phyloP scores from a whole-genome alignment of 2,113 vertebrate species.

The Bufo bufo region DNA sequence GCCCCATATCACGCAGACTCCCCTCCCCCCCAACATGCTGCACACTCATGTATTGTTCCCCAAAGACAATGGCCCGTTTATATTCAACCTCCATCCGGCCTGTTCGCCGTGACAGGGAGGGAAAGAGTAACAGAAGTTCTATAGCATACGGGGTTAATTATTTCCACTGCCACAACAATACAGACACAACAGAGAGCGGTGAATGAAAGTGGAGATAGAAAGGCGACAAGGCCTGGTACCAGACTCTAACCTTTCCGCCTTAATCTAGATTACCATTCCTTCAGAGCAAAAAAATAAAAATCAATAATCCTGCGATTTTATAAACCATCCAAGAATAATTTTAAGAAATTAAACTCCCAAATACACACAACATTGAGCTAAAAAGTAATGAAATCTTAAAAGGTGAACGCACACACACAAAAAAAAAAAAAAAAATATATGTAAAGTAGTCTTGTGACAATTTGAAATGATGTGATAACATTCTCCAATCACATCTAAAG shows the following conservation, averaged over 20 bases:
- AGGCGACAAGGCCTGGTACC: background rate
- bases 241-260: background rate
- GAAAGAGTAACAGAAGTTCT: conserved; percentile 13
- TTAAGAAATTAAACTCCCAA: background rate
- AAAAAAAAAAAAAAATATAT: no score
- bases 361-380: background rate
- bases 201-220: conserved; percentile 26
- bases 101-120: conserved; percentile 19
- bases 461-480: no score
- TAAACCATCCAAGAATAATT: background rate
- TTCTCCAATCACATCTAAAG: no score
- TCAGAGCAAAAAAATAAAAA: background rate
- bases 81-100: conserved; percentile 38
- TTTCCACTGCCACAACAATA: conserved; percentile 19
- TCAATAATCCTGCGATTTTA: background rate
- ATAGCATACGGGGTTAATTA: conserved; percentile 50
- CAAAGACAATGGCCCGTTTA: conserved; percentile 49
- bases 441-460: no score
- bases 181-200: background rate
- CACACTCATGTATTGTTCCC: conserved; percentile 39
- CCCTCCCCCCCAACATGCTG: background rate
- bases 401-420: no score
- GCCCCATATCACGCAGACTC: conserved; percentile 33
- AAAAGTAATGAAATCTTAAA: background rate
- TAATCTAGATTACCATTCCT: background rate